Percentiles rank a stretch among this genome's conserved stretches.
phyloP scores from a whole-genome alignment of 2,113 vertebrate genomes.

The Myodes glareolus region DNA sequence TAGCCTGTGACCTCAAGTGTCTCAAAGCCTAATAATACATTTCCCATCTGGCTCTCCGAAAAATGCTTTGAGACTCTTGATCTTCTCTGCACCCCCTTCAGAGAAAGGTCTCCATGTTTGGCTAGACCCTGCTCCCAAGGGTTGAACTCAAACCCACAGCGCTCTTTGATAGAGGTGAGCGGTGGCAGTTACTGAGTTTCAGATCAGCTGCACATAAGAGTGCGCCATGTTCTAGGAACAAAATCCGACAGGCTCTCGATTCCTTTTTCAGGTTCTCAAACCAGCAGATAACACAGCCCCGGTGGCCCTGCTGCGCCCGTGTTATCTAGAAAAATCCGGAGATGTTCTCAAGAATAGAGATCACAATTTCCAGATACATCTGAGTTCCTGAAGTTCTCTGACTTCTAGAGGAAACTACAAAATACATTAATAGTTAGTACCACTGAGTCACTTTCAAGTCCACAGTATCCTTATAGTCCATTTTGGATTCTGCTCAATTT shows the following conservation, averaged over 20 bases:
- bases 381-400: background rate
- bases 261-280: background rate
- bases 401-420: conserved; percentile 22
- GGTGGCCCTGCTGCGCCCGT: background rate
- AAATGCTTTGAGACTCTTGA: background rate
- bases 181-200: conserved; percentile 17
- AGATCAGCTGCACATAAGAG: background rate
- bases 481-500: conserved; percentile 37
- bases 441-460: conserved; percentile 19
- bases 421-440: conserved; percentile 22
- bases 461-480: background rate
- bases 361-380: background rate
- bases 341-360: background rate
- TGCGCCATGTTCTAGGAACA: background rate
- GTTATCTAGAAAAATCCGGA: background rate
- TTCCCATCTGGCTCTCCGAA: background rate
- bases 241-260: background rate
- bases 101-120: background rate
- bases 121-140: background rate
- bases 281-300: background rate
- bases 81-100: background rate
- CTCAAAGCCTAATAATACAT: background rate
- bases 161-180: background rate
- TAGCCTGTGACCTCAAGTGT: background rate
- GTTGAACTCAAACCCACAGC: conserved; percentile 18